These are phyloP conservation scores for Poecilia picta DNA, from an alignment of 2,797 vertebrate species.

Conservation along the genomic window DNA sequence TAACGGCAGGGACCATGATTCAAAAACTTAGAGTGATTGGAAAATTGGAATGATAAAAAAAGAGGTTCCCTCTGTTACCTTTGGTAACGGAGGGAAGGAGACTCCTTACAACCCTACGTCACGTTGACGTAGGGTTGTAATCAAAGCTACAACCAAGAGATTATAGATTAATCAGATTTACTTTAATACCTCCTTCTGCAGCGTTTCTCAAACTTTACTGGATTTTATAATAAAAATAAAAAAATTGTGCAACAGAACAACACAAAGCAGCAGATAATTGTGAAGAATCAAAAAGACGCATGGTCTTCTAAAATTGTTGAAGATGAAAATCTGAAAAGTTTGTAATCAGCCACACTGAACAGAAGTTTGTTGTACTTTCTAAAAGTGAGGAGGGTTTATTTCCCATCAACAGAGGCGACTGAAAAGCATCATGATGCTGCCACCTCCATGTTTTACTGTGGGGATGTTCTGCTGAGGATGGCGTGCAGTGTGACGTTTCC, in stretches of 20 bases:
- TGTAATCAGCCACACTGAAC: too few relatives aligned
- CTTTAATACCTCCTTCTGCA: background rate
- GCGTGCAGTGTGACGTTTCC: background rate
- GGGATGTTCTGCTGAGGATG: background rate
- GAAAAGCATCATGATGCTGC: background rate
- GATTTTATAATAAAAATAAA: background rate
- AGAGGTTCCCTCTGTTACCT: too few relatives aligned
- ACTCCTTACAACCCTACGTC: background rate
- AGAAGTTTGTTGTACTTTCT: too few relatives aligned
- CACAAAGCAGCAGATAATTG: background rate
- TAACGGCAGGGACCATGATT: background rate
- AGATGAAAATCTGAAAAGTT: background rate
- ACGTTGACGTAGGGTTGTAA: background rate
- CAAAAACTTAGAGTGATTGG: background rate
- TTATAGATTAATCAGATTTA: background rate
- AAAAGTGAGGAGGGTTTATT: too few relatives aligned
- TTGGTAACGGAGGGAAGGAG: too few relatives aligned
- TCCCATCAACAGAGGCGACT: too few relatives aligned
- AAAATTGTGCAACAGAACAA: background rate
- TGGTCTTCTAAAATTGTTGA: background rate
- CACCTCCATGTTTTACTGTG: background rate
- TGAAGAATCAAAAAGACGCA: background rate
- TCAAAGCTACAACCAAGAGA: background rate
- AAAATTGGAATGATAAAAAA: background rate
- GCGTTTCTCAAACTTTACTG: background rate